These are phyloP conservation scores for Megathymus violae DNA, from an alignment of 1,140 invertebrate genomes.

Conservation along the genomic window DNA sequence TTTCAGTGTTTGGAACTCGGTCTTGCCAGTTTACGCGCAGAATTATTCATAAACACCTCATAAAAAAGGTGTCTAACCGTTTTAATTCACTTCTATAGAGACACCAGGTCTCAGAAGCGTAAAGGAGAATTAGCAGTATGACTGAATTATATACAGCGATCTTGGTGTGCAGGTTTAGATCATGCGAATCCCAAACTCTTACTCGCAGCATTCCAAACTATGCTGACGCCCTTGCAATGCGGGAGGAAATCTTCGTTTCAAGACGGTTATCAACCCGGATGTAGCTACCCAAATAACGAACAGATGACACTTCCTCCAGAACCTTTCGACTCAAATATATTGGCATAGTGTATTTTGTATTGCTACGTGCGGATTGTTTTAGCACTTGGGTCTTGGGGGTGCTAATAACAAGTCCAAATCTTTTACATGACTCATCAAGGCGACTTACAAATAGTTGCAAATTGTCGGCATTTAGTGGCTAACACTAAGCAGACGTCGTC, in stretches of 20 bases:
- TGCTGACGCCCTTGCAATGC: background rate
- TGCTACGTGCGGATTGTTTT: constrained; percentile 36
- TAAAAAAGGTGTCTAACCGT: background rate
- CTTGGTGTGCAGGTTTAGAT: too few species aligned
- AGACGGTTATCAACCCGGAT: constrained; percentile 14
- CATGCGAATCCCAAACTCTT: too few species aligned
- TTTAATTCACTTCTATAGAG: too few species aligned
- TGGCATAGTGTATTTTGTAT: background rate
- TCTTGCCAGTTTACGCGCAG: background rate
- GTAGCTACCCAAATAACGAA: constrained; percentile 29
- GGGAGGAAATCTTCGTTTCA: background rate
- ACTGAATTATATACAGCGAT: too few species aligned
- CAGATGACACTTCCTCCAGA: constrained; percentile 29
- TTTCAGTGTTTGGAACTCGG: too few species aligned
- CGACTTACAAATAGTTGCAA: constrained; percentile 28
- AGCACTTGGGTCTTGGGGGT: constrained; percentile 36
- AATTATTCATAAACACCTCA: background rate
- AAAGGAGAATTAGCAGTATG: too few species aligned
- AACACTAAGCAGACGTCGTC: constrained; percentile 41
- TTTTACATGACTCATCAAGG: constrained; percentile 30
- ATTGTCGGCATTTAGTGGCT: too few species aligned
- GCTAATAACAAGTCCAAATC: constrained; percentile 39
- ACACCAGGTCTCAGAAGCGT: too few species aligned
- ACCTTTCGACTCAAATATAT: constrained; percentile 21
- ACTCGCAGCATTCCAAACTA: background rate